phyloP scores from a whole-genome alignment of 2,113 vertebrate species.

The Nothobranchius furzeri region DNA sequence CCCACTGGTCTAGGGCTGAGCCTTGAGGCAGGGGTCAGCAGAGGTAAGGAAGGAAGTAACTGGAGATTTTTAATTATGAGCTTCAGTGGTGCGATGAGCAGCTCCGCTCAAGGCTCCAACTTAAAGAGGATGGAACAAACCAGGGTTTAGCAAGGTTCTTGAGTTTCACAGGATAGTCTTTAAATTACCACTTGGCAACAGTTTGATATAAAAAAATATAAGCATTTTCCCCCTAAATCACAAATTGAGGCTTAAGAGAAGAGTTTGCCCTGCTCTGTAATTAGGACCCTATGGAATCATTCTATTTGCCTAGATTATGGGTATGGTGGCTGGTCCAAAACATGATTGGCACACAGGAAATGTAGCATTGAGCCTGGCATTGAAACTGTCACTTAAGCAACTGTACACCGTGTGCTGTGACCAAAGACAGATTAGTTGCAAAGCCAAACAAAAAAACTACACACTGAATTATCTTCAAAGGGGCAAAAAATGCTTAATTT shows the following conservation, averaged over 20 bases:
- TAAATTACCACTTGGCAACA: constrained; percentile 48
- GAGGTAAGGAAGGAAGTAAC: constrained; percentile 64
- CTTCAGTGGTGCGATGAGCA: constrained; percentile 65
- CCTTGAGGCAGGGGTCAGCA: constrained; percentile 42
- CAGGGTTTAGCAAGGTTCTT: constrained; percentile 44
- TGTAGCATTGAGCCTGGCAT: constrained; percentile 12
- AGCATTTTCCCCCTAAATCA: constrained; percentile 49
- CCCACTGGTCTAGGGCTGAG: constrained; percentile 42
- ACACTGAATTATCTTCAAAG: constrained; percentile 14
- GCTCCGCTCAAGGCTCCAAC: constrained; percentile 41
- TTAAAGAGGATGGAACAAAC: constrained; percentile 39
- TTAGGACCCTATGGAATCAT: constrained; percentile 58
- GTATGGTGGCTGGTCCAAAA: constrained; percentile 36
- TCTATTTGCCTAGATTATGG: constrained; percentile 44
- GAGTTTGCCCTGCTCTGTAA: constrained; percentile 48
- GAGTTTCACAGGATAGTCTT: constrained; percentile 44
- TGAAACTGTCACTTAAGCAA: constrained; percentile 24
- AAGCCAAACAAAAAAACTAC: neutral
- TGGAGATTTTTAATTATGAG: constrained; percentile 68
- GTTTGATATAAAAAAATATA: constrained; percentile 43
- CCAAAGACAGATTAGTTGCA: constrained; percentile 12
- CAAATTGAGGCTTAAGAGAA: constrained; percentile 54
- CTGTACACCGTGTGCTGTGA: neutral
- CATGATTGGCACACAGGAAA: constrained; percentile 39
- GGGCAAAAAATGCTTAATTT: constrained; percentile 15